A percentile compares a stretch with the other conserved stretches of the same genome.
phyloP scores from a whole-genome alignment of 37 sponge, comb jelly and placozoan genomes.

The Tethya wilhelma region DNA sequence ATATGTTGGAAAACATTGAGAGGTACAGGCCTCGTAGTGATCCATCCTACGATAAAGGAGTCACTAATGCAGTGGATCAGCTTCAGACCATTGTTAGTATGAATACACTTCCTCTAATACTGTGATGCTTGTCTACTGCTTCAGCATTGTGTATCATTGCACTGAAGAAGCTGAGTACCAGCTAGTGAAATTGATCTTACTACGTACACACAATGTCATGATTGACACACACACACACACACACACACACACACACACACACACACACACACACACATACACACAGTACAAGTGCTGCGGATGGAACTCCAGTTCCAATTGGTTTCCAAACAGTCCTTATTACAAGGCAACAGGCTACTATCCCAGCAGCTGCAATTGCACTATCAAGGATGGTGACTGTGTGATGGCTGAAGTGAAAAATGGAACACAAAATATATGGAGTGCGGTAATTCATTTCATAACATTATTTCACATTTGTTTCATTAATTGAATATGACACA shows the following conservation, averaged over 20 bases:
- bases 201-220: too few relatives aligned
- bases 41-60: background rate
- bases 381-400: background rate
- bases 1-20: too few relatives aligned
- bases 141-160: too few relatives aligned
- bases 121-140: too few relatives aligned
- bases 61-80: constrained; percentile 1
- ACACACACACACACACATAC: too few relatives aligned
- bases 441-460: background rate
- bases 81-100: constrained; percentile 4
- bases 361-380: constrained; percentile 39
- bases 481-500: background rate
- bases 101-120: too few relatives aligned
- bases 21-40: background rate
- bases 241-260: too few relatives aligned
- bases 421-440: background rate
- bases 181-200: too few relatives aligned
- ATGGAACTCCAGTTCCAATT: constrained; percentile 6
- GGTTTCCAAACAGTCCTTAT: constrained; percentile 4
- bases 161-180: too few relatives aligned
- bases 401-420: too few relatives aligned
- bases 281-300: constrained; percentile 63
- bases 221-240: too few relatives aligned
- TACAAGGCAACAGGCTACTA: background rate
- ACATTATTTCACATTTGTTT: too few relatives aligned